Conservation (phyloP, 2,888 invertebrate genomes). For the Clusia tigrina region DNA sequence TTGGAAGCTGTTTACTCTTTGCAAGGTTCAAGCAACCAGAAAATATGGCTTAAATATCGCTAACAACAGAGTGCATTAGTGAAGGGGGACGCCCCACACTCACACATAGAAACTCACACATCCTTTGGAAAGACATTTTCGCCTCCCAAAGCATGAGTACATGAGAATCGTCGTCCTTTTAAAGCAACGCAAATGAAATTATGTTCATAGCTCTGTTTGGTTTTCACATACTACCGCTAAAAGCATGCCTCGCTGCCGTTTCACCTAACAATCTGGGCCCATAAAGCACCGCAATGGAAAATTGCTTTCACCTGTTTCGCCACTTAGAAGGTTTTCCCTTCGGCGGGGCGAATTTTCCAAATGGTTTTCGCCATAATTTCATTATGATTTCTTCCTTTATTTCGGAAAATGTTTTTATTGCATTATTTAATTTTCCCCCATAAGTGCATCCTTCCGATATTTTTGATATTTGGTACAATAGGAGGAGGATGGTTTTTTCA, state of each 20-base stretch:
- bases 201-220: too few relatives aligned
- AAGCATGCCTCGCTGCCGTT: background rate
- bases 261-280: background rate
- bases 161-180: too few relatives aligned
- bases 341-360: constrained; percentile 50
- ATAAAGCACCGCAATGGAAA: background rate
- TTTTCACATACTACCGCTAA: background rate
- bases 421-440: background rate
- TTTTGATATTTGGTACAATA: too few relatives aligned
- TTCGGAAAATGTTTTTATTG: background rate
- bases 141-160: too few relatives aligned
- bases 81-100: too few relatives aligned
- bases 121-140: too few relatives aligned
- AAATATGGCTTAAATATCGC: too few relatives aligned
- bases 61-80: too few relatives aligned
- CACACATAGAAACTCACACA: too few relatives aligned
- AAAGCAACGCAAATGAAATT: too few relatives aligned
- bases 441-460: background rate
- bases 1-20: background rate
- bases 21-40: too few relatives aligned
- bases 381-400: constrained; percentile 43
- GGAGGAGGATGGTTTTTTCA: too few relatives aligned
- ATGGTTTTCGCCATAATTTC: constrained; percentile 54
- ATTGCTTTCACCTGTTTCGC: background rate
- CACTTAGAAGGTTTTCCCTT: background rate